phyloP scores from a whole-genome alignment of 2,797 vertebrate species.

The Hoplostethus atlanticus region DNA sequence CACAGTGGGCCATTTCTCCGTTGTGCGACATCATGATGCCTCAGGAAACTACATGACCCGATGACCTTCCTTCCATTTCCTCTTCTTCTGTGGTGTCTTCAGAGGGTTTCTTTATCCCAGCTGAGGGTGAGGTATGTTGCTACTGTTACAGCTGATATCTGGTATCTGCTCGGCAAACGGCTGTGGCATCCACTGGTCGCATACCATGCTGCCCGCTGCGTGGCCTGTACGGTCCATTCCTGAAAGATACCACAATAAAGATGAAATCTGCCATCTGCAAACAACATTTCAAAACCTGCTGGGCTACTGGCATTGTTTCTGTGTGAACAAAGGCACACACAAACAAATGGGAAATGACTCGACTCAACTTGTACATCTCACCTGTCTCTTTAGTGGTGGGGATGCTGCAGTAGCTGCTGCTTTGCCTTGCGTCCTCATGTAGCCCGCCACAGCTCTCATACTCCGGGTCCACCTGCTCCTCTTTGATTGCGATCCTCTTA shows the following conservation, averaged over 20 bases:
- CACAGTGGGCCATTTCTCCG: conserved; percentile 27
- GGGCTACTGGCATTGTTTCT: background rate
- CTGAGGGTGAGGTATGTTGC: conserved; percentile 57
- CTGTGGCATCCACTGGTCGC: conserved; percentile 85
- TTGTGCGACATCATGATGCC: conserved; percentile 45
- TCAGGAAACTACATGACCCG: conserved; percentile 29
- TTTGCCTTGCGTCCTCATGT: conserved; percentile 68
- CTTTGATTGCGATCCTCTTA: conserved; percentile 95
- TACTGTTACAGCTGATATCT: conserved; percentile 72
- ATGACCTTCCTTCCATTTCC: conserved; percentile 16
- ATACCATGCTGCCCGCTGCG: conserved; percentile 66
- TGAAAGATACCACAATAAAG: conserved; percentile 40
- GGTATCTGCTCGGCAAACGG: conserved; percentile 86
- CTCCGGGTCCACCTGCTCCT: conserved; percentile 95
- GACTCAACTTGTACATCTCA: conserved; percentile 32
- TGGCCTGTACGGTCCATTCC: conserved; percentile 60
- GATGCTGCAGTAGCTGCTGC: conserved; percentile 71
- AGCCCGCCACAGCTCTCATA: conserved; percentile 90
- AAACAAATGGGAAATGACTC: too few species aligned
- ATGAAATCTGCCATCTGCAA: background rate
- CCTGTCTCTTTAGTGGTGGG: conserved; percentile 78
- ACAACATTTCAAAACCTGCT: background rate
- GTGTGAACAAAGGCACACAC: too few species aligned
- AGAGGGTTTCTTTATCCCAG: conserved; percentile 27
- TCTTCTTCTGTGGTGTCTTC: conserved; percentile 64